Base-by-base conservation (phyloP, 64 coral and sea anemone genomes). In the Montipora sp. region DNA sequence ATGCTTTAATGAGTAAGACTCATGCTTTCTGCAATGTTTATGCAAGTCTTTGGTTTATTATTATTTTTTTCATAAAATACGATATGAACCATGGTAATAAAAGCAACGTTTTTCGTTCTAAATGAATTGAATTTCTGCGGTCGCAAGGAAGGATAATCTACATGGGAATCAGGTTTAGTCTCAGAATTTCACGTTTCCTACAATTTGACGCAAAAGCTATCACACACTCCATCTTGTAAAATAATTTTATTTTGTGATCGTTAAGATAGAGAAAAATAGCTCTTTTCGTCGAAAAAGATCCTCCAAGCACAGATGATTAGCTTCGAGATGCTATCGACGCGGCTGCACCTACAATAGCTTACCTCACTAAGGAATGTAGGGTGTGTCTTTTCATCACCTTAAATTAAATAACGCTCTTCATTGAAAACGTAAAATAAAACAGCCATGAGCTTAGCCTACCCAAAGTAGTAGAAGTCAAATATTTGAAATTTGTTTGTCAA, bases 401-500 rank as follows among this genome's bases (percentile, higher is more conserved):
- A 36, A 36, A 36, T 36, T 36, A 51, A 51, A 2, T 47, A 66
- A 83, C 80, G 15, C 80, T 59, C 80, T 66, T 67, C 36, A 36
- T 36, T 36, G 36, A 36, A 36, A 36, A 36, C 36, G 36, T 36
- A 36, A 36, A 36, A 36, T 36, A 36, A 36, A 36, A 36, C 36
- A 36, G 36, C 36, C 36, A 36, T 36, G 36, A 63, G 1, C 3
- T 63, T 63, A 0, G 60, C 3, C 20, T 5, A 21, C 7, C 49
- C 9, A 44, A 7, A 71, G 70, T 85, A n/a, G 71, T 47, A 71
- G 5, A 71, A 85, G 71, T 85, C 61, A 71, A 85, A 70, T 85
- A 85, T 85, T 85, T 50, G 47, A 85, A 69, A 71, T 46, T 85
- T 85, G 68, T 85, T 71, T 85, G 9, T 63, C 49, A 63, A 70